Base-by-base conservation (phyloP, 1,140 invertebrate species). In the Dendroctonus valens region DNA sequence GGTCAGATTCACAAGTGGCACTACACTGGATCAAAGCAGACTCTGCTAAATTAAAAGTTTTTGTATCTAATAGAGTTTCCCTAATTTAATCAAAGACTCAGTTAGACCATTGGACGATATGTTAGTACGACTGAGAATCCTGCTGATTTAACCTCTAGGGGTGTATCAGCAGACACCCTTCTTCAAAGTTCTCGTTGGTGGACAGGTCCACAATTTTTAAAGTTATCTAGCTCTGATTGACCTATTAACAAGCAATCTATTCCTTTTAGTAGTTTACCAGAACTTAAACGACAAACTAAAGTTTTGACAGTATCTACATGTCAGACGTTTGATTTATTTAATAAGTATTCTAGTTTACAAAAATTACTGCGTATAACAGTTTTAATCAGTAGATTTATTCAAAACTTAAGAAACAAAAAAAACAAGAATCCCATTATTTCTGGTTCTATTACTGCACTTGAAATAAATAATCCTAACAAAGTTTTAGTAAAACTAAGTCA, bases 81-180 rank as follows among this genome's bases (percentile, higher is more conserved):
- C 72, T 75, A 73, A 78, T 79, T 41, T 75, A 76, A 52, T 69
- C 76, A 37, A 44, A 68, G 14, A 77, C 77, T 9, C 15, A 5
- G 14, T 55, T 41, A 7, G 49, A 55, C 40, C 42, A 59, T 11
- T 81, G 79, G 76, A n/a, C 62, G 65, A 42, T 73, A 81, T 62
- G 74, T 81, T 0, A 44, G 59, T 14, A 59, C 9, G 14, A 59
- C 14, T 7, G 41, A 59, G 12, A 59, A 59, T 26, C 41, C 57
- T 9, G 79, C 79, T 0, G 80, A 82, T 71, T 65, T 79, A n/a
- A 68, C 78, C 50, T 81, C 80, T 2, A 65, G 81, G 7, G 80
- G 80, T 37, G 68, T 26, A 26, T 26, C 26, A 26, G 26, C 26
- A 26, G 26, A 26, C 26, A 26, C 26, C 26, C 26, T 3, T 26